These are phyloP conservation scores for Philopedon plagiatum DNA, from an alignment of 2,888 invertebrate genomes.

Conservation along the genomic window DNA sequence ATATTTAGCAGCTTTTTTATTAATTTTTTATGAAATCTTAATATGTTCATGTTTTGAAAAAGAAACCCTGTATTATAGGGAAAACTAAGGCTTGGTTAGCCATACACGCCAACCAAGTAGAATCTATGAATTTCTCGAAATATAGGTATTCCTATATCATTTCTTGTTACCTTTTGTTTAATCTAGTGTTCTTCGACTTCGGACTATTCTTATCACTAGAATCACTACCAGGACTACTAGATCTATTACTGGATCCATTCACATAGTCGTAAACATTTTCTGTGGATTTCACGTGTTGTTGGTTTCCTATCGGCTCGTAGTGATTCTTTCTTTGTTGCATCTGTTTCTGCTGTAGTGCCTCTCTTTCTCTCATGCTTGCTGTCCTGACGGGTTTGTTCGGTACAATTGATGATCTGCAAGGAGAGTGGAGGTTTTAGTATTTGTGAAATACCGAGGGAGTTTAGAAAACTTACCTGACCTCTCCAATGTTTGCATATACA, in stretches of 20 bases:
- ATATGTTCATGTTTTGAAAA: too few species aligned
- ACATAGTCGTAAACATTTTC: slow-evolving; percentile 78
- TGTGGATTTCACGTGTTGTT: slow-evolving; percentile 60
- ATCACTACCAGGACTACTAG: slow-evolving; percentile 80
- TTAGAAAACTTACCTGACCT: slow-evolving; percentile 42
- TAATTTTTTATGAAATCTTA: too few species aligned
- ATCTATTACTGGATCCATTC: slow-evolving; percentile 72
- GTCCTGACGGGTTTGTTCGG: slow-evolving; percentile 86
- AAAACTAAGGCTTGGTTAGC: too few species aligned
- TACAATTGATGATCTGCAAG: slow-evolving; percentile 80
- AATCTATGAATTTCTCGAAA: too few species aligned
- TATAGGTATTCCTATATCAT: too few species aligned
- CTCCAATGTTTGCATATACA: slow-evolving; percentile 88
- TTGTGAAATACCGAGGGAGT: too few species aligned
- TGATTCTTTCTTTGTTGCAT: slow-evolving; percentile 61
- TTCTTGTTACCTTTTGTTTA: slow-evolving; percentile 57
- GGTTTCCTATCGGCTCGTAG: slow-evolving; percentile 63
- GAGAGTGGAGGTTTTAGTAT: too few species aligned
- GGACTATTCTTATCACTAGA: slow-evolving; percentile 70
- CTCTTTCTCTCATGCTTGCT: slow-evolving; percentile 87
- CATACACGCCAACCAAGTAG: too few species aligned
- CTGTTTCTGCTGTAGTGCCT: slow-evolving; percentile 74
- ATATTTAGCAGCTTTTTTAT: too few species aligned
- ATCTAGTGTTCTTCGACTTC: slow-evolving; percentile 62
- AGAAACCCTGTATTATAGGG: too few species aligned